Conservation (phyloP, 1,140 invertebrate genomes). For the Tribolium madens region DNA sequence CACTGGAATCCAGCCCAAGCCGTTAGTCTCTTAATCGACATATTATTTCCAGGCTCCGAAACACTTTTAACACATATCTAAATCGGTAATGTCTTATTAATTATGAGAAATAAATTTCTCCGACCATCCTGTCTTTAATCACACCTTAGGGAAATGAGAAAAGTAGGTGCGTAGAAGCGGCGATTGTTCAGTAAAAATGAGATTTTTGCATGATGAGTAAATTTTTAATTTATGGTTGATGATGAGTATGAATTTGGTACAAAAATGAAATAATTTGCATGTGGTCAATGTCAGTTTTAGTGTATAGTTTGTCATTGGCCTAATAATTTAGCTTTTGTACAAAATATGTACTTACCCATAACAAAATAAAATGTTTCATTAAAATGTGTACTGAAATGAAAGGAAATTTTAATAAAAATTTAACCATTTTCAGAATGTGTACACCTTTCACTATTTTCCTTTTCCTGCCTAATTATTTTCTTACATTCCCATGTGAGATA, state of each 20-base stretch:
- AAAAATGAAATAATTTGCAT: slow-evolving; percentile 18
- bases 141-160: background rate
- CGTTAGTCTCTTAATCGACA: slow-evolving; percentile 22
- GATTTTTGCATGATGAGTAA: background rate
- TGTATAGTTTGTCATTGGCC: slow-evolving; percentile 13
- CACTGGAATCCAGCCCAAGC: background rate
- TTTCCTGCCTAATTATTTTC: background rate
- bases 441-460: background rate
- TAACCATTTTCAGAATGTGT: background rate
- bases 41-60: slow-evolving; percentile 27
- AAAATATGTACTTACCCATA: background rate
- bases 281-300: slow-evolving; percentile 18
- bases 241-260: background rate
- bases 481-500: background rate
- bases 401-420: too few species aligned
- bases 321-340: background rate
- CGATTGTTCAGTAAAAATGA: background rate
- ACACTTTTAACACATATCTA: slow-evolving; percentile 15
- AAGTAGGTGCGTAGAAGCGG: background rate
- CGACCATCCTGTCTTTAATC: slow-evolving; percentile 17
- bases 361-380: background rate
- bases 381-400: background rate
- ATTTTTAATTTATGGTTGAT: background rate
- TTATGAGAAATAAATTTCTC: slow-evolving; percentile 24
- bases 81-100: background rate